Conservation (phyloP, 2,888 invertebrate genomes). For the Pandemis cinnamomeana region DNA sequence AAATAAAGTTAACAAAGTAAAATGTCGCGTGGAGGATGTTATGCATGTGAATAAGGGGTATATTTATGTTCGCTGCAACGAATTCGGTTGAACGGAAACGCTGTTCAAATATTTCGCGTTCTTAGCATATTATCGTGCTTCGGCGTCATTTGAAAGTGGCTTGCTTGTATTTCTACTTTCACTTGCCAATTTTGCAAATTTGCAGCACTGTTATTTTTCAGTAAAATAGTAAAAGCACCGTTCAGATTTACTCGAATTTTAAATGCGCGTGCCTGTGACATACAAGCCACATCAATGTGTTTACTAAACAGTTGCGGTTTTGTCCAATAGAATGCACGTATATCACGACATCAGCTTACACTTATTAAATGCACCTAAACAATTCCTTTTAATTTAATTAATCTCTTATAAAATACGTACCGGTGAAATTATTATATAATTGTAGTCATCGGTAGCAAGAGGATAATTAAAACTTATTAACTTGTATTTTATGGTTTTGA, state of each 20-base stretch:
- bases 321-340: constrained; percentile 47
- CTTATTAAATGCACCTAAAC: constrained; percentile 41
- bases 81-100: constrained; percentile 19
- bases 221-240: constrained; percentile 33
- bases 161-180: constrained; percentile 56
- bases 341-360: constrained; percentile 39
- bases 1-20: neutral
- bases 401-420: constrained; percentile 49
- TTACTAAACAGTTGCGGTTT: constrained; percentile 24
- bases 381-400: constrained; percentile 44
- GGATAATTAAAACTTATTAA: constrained; percentile 61
- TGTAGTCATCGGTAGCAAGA: constrained; percentile 52
- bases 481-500: constrained; percentile 52
- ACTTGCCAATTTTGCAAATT: constrained; percentile 48
- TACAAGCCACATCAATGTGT: constrained; percentile 32
- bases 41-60: neutral
- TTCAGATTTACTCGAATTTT: constrained; percentile 25
- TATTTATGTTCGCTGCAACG: neutral
- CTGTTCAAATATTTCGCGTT: constrained; percentile 29
- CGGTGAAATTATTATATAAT: constrained; percentile 50
- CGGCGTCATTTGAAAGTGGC: constrained; percentile 31
- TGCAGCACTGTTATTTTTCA: constrained; percentile 42
- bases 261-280: constrained; percentile 25
- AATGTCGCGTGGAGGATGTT: neutral
- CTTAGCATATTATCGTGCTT: constrained; percentile 22